Conservation (phyloP, 2,113 vertebrate genomes). For the Anolis carolinensis region DNA sequence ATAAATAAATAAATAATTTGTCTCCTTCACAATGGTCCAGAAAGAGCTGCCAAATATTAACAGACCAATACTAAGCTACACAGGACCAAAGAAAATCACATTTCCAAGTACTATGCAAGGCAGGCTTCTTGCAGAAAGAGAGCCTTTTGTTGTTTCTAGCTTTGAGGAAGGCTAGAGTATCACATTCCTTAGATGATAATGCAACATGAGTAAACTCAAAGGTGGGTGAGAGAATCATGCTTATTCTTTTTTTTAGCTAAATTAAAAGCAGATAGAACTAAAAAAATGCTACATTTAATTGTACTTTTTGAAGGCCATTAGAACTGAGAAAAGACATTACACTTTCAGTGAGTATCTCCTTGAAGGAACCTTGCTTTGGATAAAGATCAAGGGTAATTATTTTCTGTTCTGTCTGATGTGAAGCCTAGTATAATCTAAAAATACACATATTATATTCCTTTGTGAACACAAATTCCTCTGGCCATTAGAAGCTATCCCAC, state of each 20-base stretch:
- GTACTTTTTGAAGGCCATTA: not conserved
- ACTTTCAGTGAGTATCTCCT: not conserved
- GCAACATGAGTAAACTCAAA: not conserved
- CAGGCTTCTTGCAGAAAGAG: conserved; percentile 41
- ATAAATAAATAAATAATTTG: too few relatives aligned
- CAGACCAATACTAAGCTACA: conserved; percentile 61
- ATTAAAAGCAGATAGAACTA: conserved; percentile 43
- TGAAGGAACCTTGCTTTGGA: not conserved
- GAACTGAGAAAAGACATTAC: not conserved
- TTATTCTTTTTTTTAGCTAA: conserved; percentile 31
- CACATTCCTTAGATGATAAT: conserved; percentile 41
- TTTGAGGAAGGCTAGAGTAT: not conserved
- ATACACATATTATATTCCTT: not conserved
- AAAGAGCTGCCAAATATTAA: conserved; percentile 55
- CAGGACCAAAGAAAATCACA: conserved; percentile 60
- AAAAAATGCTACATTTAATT: not conserved
- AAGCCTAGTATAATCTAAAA: not conserved
- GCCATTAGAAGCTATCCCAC: not conserved
- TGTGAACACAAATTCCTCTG: not conserved
- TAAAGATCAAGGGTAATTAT: conserved; percentile 29
- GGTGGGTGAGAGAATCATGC: not conserved
- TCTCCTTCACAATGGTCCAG: conserved; percentile 59
- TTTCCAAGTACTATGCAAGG: conserved; percentile 25
- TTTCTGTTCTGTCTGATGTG: not conserved
- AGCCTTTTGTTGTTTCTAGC: not conserved